phyloP scores from a whole-genome alignment of 1,140 invertebrate genomes.

The Linepithema humile region DNA sequence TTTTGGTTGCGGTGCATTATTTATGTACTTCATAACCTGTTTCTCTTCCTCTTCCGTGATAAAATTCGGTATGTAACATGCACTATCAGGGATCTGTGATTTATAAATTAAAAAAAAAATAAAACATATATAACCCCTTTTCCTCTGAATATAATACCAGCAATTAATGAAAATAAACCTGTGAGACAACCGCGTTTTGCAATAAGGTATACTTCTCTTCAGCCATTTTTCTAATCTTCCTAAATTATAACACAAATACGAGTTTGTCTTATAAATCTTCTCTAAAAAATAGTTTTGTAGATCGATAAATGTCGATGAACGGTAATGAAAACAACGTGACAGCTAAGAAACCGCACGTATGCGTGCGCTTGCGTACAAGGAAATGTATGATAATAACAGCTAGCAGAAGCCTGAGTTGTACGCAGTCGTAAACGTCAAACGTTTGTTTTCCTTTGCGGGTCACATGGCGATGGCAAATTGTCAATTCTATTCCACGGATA shows the following conservation, averaged over 20 bases:
- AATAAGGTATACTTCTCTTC: neutral
- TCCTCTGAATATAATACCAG: neutral
- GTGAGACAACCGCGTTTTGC: neutral
- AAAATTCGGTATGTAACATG: constrained; percentile 97
- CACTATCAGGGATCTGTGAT: constrained; percentile 88
- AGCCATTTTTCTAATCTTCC: neutral
- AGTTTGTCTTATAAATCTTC: neutral
- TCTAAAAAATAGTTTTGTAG: neutral
- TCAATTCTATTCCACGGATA: neutral
- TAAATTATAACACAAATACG: neutral
- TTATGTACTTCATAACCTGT: constrained; percentile 89
- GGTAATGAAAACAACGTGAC: constrained; percentile 30
- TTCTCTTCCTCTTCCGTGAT: constrained; percentile 93
- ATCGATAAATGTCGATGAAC: constrained; percentile 28
- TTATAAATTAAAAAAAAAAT: neutral
- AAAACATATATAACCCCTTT: constrained; percentile 49
- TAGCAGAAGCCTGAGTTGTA: constrained; percentile 3
- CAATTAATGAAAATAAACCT: constrained; percentile 43
- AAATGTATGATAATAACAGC: neutral
- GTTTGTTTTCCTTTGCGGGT: constrained; percentile 21
- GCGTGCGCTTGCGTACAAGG: constrained; percentile 14
- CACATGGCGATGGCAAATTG: constrained; percentile 30
- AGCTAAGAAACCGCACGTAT: neutral
- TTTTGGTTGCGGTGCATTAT: constrained; percentile 95
- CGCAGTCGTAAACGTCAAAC: constrained; percentile 35